phyloP scores from a whole-genome alignment of 1,140 invertebrate species.

The Drosophila virilis region DNA sequence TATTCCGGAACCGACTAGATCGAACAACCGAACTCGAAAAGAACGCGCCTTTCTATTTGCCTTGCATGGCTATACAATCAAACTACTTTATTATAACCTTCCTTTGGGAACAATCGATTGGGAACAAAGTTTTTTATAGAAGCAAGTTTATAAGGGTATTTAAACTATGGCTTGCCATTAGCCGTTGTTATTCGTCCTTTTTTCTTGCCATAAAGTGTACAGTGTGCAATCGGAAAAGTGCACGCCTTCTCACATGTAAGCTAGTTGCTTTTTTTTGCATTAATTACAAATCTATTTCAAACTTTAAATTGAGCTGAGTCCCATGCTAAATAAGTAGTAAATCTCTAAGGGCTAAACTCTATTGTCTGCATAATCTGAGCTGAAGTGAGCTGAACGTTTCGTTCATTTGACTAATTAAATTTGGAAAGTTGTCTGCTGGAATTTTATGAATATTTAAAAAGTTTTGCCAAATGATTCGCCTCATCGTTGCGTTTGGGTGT shows the following conservation, averaged over 20 bases:
- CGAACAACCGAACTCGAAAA: too few relatives aligned
- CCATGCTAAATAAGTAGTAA: slow-evolving; percentile 40
- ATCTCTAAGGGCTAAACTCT: slow-evolving; percentile 29
- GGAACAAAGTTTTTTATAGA: too few relatives aligned
- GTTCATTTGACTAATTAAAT: slow-evolving; percentile 81
- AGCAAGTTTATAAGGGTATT: too few relatives aligned
- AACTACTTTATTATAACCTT: too few relatives aligned
- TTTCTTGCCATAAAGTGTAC: background rate
- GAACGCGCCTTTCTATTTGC: too few relatives aligned
- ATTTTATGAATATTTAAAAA: slow-evolving; percentile 82
- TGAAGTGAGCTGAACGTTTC: slow-evolving; percentile 52
- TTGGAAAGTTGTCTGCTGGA: slow-evolving; percentile 72
- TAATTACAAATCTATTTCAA: slow-evolving; percentile 75
- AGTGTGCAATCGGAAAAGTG: slow-evolving; percentile 25
- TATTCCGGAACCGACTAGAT: too few relatives aligned
- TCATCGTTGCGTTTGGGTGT: slow-evolving; percentile 19
- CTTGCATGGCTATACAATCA: too few relatives aligned
- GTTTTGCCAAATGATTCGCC: slow-evolving; percentile 62
- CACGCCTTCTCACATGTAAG: slow-evolving; percentile 5
- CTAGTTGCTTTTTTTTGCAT: slow-evolving; percentile 51
- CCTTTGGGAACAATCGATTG: too few relatives aligned
- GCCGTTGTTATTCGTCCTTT: too few relatives aligned
- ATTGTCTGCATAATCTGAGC: slow-evolving; percentile 22
- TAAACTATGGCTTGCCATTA: too few relatives aligned
- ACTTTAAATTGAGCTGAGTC: slow-evolving; percentile 37